Evolutionary conservation across 2,888 invertebrate genomes (phyloP), one percentile per base, ranked within the genome.

Genomic region (Cephus sareptanus): DNA sequence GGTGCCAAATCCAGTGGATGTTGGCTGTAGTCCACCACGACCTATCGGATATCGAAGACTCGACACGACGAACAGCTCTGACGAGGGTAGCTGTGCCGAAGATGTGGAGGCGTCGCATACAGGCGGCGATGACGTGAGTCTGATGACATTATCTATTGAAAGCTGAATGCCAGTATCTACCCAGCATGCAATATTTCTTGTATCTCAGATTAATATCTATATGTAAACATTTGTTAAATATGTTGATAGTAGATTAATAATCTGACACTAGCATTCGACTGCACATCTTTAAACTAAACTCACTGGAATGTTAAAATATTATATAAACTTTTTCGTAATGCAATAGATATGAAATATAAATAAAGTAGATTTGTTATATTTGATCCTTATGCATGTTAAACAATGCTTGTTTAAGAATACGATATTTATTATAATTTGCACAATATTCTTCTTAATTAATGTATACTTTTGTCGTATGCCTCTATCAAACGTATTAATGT

Each of bases 1-100:
- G 56, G 95, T 96, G 1, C 96, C 97, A n/a, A 95, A 95, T 86
- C 98, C 98, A 0, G 92, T 93, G 77, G 94, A 95, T 84, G 96
- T 97, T 75, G 96, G 96, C 0, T 93, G 95, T 77, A 84, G 90
- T 11, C 85, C 92, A 13, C 92, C 93, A 0, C 90, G 91, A 34
- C 81, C 83, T 13, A 81, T 82, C 4, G 82, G 84, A 71, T 90
- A 89, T 75, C 87, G 87, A 79, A 89, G 85, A 83, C 75, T 91
- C 35, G 89, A 90, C 30, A 87, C 80, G 30, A 80, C 86, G 4
- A 82, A 85, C 70, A 90, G 86, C 80, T 90, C 90, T 2, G 90
- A 91, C 69, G 90, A 90, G 73, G 89, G 85, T 40, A 87, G 80
- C 74, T 75, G 80, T 75, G 68, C 74, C 33, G 86, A 87, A 11